A percentile compares a stretch with the other conserved stretches of the same genome.
Evolutionary conservation across 2,797 vertebrate species (phyloP).

Genomic region (Rhynchonycteris naso): DNA sequence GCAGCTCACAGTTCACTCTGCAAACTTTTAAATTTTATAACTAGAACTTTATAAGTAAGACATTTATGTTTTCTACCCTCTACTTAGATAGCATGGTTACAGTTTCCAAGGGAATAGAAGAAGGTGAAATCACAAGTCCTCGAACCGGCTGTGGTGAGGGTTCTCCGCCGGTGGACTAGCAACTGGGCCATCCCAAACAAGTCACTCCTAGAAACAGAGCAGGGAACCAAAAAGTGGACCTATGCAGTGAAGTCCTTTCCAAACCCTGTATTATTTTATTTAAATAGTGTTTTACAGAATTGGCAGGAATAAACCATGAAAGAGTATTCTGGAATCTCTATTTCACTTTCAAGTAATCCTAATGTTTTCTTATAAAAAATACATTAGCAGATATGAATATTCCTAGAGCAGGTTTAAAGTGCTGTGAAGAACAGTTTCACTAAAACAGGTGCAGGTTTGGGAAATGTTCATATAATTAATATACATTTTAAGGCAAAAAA

Average conservation of each 20-base stretch:
- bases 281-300: not conserved
- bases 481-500: not conserved
- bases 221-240: not conserved
- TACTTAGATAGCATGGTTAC: not conserved
- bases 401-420: not conserved
- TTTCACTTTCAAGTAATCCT: not conserved
- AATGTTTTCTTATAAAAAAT: not conserved
- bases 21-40: not conserved
- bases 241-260: not conserved
- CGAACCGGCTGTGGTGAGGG: not conserved
- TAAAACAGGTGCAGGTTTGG: not conserved
- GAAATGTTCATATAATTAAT: not conserved
- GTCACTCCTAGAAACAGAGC: not conserved
- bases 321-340: not conserved
- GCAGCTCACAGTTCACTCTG: not conserved
- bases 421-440: not conserved
- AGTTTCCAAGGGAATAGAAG: not conserved
- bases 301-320: not conserved
- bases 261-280: not conserved
- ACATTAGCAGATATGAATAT: not conserved
- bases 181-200: not conserved
- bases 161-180: not conserved
- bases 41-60: not conserved
- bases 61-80: not conserved
- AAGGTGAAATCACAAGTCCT: not conserved